Evolutionary conservation across 2,888 invertebrate species (phyloP), one percentile per base, ranked within the genome.

Genomic region (Conops quadrifasciatus): DNA sequence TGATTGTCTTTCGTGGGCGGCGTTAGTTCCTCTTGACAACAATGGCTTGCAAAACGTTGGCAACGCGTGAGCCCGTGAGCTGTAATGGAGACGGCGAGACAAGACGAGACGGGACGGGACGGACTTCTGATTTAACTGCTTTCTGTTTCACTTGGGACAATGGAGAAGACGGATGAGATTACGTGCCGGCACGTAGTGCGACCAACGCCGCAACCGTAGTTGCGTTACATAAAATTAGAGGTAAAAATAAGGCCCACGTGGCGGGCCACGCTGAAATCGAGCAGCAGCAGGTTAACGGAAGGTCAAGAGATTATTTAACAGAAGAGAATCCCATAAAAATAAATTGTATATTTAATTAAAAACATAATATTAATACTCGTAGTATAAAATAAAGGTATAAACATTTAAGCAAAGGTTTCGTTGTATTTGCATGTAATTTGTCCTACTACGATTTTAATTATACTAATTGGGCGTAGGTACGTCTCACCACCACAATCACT

Each of bases 41-140:
- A 36, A 36, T 36, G 53, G n/a, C 13, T 53, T 53, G 21, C 11
- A 53, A 53, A 53, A 53, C 53, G 21, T 53, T 53, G 9, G 36
- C 36, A 36, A 7, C 36, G 36, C 36, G 62, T 30, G 19, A 60
- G 26, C 26, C 26, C 45, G 36, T 9, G 62, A 62, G 64, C 3
- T 16, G 36, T 9, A 36, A 36, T 36, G 9, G 16, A 49, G 24
- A 45, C 9, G 2, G 15, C 19, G n/a, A 62, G n/a, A 43, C 45
- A 45, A 26, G 24, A 63, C 15, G n/a, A 36, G 9, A 9, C 36
- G 9, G 9, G 36, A 36, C 36, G 9, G 9, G 9, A 4, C 36
- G 5, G 51, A 64, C 51, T 49, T 64, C 19, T 64, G 64, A 64
- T 64, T 49, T 19, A 49, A 51, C 49, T 28, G 51, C 62, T 62